Percentiles rank a stretch among this genome's conserved stretches.
Evolutionary conservation across 2,888 invertebrate species (phyloP).

Genomic region (Amiota communis): DNA sequence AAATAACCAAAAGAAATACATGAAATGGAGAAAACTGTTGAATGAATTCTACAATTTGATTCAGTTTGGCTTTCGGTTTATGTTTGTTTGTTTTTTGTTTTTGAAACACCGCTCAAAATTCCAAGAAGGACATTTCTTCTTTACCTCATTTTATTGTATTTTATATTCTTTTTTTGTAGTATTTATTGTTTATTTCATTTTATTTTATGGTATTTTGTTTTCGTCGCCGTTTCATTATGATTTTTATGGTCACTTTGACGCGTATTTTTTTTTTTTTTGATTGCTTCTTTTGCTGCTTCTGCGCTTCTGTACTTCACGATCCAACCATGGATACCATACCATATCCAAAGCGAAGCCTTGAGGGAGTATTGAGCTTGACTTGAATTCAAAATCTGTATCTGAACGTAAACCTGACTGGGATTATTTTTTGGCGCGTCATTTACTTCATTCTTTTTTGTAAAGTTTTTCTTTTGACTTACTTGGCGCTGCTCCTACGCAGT

Average conservation of each 20-base stretch:
- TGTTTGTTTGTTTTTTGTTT: constrained; percentile 34
- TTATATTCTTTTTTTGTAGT: constrained; percentile 27
- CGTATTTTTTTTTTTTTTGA: constrained; percentile 16
- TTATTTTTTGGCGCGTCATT: not conserved
- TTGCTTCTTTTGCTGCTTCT: constrained; percentile 27
- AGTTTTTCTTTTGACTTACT: too few relatives aligned
- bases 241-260: constrained; percentile 63
- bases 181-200: constrained; percentile 43
- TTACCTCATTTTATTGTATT: constrained; percentile 26
- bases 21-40: constrained; percentile 55
- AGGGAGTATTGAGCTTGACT: not conserved
- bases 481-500: too few relatives aligned
- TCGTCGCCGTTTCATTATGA: constrained; percentile 66
- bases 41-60: constrained; percentile 56
- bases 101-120: constrained; percentile 53
- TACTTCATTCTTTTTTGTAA: too few relatives aligned
- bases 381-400: not conserved
- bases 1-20: not conserved
- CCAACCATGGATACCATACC: too few relatives aligned
- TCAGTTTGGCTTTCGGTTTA: constrained; percentile 41
- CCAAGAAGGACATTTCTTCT: constrained; percentile 59
- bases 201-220: constrained; percentile 60
- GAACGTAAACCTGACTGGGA: not conserved
- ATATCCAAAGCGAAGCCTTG: not conserved
- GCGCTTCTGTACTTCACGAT: too few relatives aligned